Conservation (phyloP, 2,113 vertebrate species). For the Aldabrachelys gigantea region DNA sequence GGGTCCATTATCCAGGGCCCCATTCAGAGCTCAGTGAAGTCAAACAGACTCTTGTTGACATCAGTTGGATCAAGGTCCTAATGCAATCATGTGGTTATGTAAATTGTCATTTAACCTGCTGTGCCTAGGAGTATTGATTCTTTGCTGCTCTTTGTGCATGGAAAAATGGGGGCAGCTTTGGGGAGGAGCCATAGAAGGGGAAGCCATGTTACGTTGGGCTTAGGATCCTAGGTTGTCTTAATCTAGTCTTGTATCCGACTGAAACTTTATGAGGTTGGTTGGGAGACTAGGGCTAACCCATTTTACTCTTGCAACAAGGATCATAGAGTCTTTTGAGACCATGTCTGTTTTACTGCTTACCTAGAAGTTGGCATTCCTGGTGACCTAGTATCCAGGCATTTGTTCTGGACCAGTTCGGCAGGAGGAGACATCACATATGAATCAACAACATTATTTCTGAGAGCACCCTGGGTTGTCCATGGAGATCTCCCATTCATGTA, state of each 20-base stretch:
- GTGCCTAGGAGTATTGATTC: not conserved
- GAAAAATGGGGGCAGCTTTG: not conserved
- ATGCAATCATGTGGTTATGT: not conserved
- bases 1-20: fast-evolving
- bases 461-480: not conserved
- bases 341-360: not conserved
- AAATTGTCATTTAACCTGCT: not conserved
- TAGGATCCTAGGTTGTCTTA: not conserved
- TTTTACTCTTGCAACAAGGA: not conserved
- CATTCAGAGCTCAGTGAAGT: not conserved
- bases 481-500: not conserved
- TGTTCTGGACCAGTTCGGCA: not conserved
- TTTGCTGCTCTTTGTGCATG: not conserved
- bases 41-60: not conserved
- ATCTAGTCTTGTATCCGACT: not conserved
- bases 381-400: fast-evolving
- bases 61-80: not conserved
- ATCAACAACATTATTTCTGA: not conserved
- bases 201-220: fast-evolving
- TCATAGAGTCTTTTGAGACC: not conserved
- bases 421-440: not conserved
- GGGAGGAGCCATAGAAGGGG: not conserved
- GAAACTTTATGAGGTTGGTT: not conserved
- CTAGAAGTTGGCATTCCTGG: not conserved
- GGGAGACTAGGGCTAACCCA: not conserved